Evolutionary conservation across 2,888 invertebrate species (phyloP).

Genomic region (Aquatica leii): DNA sequence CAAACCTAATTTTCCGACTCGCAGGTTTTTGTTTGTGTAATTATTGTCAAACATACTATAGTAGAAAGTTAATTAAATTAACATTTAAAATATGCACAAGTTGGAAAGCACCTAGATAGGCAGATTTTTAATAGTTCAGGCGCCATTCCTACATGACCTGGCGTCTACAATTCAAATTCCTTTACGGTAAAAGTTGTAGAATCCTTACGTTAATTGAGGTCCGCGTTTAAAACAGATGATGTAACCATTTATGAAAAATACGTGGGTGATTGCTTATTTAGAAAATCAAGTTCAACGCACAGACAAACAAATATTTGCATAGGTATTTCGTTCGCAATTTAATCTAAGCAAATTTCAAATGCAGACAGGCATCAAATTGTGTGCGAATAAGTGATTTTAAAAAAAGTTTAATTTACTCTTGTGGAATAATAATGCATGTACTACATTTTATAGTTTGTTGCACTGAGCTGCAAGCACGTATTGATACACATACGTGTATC

Average conservation of each 20-base stretch:
- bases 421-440: conserved; percentile 18
- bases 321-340: not conserved
- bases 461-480: conserved; percentile 30
- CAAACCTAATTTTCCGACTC: conserved; percentile 17
- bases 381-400: conserved; percentile 10
- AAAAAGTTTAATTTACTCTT: not conserved
- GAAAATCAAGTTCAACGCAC: conserved; percentile 9
- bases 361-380: too few species aligned
- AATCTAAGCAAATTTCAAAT: too few species aligned
- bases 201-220: not conserved
- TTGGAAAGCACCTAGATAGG: conserved; percentile 24
- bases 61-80: conserved; percentile 21
- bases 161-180: conserved; percentile 23
- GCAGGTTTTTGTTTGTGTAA: not conserved
- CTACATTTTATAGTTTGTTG: conserved; percentile 29
- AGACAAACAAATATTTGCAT: conserved; percentile 12
- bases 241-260: not conserved
- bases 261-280: conserved; percentile 4
- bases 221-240: not conserved
- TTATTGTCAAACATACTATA: conserved; percentile 11
- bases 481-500: conserved; percentile 21
- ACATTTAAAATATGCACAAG: conserved; percentile 13
- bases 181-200: conserved; percentile 26
- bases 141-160: conserved; percentile 27
- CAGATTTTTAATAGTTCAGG: conserved; percentile 10